phyloP scores from a whole-genome alignment of 2,888 invertebrate species.

The Trichopoda pennipes region DNA sequence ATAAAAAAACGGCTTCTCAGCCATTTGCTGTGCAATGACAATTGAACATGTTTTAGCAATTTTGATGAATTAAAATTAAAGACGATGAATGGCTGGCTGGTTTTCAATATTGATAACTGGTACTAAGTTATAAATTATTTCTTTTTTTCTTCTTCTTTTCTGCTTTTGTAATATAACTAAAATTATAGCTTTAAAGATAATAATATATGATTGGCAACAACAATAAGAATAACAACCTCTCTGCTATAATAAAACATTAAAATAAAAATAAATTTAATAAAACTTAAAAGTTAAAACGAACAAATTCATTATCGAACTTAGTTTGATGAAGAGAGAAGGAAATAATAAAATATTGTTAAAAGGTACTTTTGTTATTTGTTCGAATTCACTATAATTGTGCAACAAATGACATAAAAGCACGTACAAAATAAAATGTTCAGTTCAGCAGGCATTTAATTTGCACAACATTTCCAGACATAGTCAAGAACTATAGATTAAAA shows the following conservation, averaged over 20 bases:
- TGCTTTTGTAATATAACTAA: conserved; percentile 28
- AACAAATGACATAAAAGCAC: conserved; percentile 65
- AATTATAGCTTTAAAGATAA: conserved; percentile 68
- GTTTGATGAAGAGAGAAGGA: not conserved
- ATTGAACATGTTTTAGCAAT: conserved; percentile 64
- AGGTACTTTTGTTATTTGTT: conserved; percentile 23
- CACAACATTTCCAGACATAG: conserved; percentile 79
- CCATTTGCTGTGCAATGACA: conserved; percentile 57
- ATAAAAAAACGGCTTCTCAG: conserved; percentile 16
- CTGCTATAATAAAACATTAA: not conserved
- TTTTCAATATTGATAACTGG: conserved; percentile 46
- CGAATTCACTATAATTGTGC: conserved; percentile 33
- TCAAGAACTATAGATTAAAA: conserved; percentile 75
- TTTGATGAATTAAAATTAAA: conserved; percentile 48
- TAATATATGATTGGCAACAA: conserved; percentile 59
- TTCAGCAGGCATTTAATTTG: conserved; percentile 77
- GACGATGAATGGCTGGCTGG: conserved; percentile 34
- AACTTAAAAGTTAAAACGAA: conserved; percentile 38
- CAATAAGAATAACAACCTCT: conserved; percentile 45
- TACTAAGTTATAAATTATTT: conserved; percentile 45
- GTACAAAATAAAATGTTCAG: conserved; percentile 59
- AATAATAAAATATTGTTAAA: conserved; percentile 27
- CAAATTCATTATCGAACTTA: conserved; percentile 49
- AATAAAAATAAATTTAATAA: conserved; percentile 44
- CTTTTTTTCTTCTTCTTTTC: conserved; percentile 1